Percentiles rank a stretch among this genome's conserved stretches.
These are phyloP conservation scores for Nylanderia fulva DNA, from an alignment of 1,140 invertebrate species.

Conservation along the genomic window DNA sequence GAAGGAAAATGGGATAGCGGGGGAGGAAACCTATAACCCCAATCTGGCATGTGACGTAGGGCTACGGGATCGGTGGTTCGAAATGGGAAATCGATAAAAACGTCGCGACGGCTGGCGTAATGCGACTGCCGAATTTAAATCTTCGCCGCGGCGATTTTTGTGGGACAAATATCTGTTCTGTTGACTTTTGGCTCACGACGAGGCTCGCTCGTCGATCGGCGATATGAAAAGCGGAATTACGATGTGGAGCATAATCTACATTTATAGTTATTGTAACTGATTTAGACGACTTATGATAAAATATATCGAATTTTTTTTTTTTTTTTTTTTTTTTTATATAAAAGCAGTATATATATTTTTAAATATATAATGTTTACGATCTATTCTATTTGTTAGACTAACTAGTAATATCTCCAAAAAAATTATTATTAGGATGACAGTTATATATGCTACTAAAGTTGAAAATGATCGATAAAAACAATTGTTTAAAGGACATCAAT, in stretches of 20 bases:
- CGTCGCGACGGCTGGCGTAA: constrained; percentile 53
- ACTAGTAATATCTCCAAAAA: background rate
- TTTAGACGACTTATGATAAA: background rate
- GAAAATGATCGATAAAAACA: background rate
- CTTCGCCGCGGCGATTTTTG: constrained; percentile 55
- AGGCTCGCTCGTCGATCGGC: constrained; percentile 23
- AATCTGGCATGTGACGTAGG: constrained; percentile 58
- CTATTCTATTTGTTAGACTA: background rate
- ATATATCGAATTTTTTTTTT: too few relatives aligned
- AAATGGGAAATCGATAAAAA: constrained; percentile 63
- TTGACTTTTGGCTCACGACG: constrained; percentile 46
- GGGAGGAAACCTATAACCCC: constrained; percentile 52
- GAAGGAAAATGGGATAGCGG: constrained; percentile 40
- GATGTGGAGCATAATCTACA: background rate
- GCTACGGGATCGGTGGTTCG: constrained; percentile 51
- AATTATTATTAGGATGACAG: background rate
- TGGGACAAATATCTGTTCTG: constrained; percentile 51
- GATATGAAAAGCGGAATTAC: constrained; percentile 38
- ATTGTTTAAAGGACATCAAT: constrained; percentile 36
- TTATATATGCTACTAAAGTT: background rate
- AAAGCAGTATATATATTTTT: background rate
- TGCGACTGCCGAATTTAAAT: constrained; percentile 60
- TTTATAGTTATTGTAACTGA: constrained; percentile 39
- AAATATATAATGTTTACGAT: background rate
- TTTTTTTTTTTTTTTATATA: too few relatives aligned